Conservation (phyloP, 2,113 vertebrate species). For the Ranitomeya variabilis region DNA sequence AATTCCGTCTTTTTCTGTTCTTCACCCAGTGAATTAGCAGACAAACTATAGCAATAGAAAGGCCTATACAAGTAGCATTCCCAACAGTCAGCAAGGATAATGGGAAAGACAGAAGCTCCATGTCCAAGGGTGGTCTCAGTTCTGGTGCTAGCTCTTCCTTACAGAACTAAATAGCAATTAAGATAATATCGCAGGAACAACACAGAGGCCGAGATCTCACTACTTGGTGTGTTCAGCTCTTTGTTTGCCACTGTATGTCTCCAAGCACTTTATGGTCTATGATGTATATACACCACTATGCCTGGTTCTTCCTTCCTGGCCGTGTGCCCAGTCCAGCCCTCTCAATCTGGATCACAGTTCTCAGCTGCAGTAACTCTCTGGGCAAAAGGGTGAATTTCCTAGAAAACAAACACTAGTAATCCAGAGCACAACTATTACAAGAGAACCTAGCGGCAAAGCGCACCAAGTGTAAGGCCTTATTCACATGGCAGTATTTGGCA, state of each 20-base stretch:
- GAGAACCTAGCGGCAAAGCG: too few relatives aligned
- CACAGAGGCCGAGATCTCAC: too few relatives aligned
- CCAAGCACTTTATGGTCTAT: neutral
- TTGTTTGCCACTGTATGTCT: too few relatives aligned
- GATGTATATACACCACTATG: neutral
- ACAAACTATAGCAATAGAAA: neutral
- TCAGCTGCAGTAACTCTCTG: neutral
- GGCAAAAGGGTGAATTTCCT: neutral
- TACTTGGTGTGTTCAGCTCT: too few relatives aligned
- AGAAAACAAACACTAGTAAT: neutral
- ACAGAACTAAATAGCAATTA: too few relatives aligned
- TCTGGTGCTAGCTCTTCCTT: neutral
- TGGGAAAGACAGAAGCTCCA: constrained; percentile 16
- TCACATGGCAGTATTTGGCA: too few relatives aligned
- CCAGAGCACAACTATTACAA: too few relatives aligned
- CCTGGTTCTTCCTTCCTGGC: neutral
- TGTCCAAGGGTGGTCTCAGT: neutral
- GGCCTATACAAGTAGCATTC: neutral
- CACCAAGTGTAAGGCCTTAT: too few relatives aligned
- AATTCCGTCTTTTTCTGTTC: neutral
- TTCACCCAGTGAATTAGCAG: neutral
- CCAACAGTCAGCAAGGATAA: too few relatives aligned
- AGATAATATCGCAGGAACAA: too few relatives aligned
- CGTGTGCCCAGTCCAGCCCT: neutral
- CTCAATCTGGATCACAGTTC: neutral